These are phyloP conservation scores for Agriopis marginaria DNA, from an alignment of 2,888 invertebrate genomes.

Conservation along the genomic window DNA sequence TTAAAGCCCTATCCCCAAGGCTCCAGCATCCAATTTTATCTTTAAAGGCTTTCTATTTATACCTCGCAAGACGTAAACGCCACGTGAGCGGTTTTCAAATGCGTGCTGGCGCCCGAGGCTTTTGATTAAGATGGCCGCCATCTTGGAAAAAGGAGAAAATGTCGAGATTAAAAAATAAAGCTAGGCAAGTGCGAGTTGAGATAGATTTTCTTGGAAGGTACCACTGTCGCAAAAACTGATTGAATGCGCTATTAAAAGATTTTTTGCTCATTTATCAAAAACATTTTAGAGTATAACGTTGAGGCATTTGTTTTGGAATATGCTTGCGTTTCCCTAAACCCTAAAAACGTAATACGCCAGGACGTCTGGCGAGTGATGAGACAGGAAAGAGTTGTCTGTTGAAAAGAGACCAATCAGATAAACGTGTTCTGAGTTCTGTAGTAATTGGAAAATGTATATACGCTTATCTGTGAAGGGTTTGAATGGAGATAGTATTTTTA, in stretches of 20 bases:
- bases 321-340: neutral
- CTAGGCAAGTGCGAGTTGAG: neutral
- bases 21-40: constrained; percentile 4
- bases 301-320: no score
- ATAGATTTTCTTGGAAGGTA: neutral
- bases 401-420: constrained; percentile 4
- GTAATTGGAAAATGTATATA: constrained; percentile 35
- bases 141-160: constrained; percentile 59
- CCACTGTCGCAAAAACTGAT: neutral
- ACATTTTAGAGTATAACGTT: no score
- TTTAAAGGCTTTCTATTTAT: constrained; percentile 8
- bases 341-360: constrained; percentile 18
- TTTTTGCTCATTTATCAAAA: no score
- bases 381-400: constrained; percentile 22
- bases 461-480: constrained; percentile 2
- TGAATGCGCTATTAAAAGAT: no score
- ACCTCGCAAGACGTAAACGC: constrained; percentile 27
- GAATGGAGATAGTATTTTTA: no score
- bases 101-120: constrained; percentile 46
- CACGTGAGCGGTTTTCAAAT: constrained; percentile 48
- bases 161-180: constrained; percentile 63
- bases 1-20: neutral
- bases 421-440: constrained; percentile 19
- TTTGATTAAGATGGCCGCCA: constrained; percentile 60
- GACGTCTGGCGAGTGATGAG: constrained; percentile 20